Base-by-base conservation (phyloP, 2,113 vertebrate genomes). In the Crypturellus undulatus region DNA sequence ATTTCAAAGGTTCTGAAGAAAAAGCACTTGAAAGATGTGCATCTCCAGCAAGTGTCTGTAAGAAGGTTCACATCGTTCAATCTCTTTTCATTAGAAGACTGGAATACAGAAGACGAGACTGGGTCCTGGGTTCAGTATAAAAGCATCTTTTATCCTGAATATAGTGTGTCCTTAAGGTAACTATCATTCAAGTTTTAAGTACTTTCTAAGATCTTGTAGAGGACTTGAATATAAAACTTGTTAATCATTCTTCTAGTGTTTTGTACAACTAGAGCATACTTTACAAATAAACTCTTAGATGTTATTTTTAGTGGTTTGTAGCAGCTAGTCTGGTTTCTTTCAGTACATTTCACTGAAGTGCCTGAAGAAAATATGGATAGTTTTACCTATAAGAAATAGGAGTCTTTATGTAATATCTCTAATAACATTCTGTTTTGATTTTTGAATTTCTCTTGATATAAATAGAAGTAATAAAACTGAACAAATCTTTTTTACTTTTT, bases 21-120 rank as follows among this genome's bases (percentile, higher is more conserved):
- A 91, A 99, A 99, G 89, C 98, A 98, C 80, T 84, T 98, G 90
- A 98, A 99, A 93, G 97, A 97, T 94, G 94, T 96, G 3, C 98
- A 98, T 92, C 97, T 99, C 92, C 98, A 98, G 76, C 98, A 98
- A 93, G 98, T 98, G 64, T 99, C 99, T 73, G 98, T 99, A 38
- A 98, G 99, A 96, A 98, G 99, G 95, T 99, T 99, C 43, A 97
- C 99, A 82, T 98, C 99, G 0, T 99, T 99, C 98, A 98, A 98
- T 96, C 98, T 99, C 83, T 99, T 99, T 96, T 98, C 97, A 85
- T 93, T 98, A 94, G 98, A 96, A 84, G 96, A 97, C 71, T 84
- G 91, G 64, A 96, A 97, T 34, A 79, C 85, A 4, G 97, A 98
- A 89, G 97, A 98, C 67, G 98, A 98, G 78, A 79, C 95, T 38